A percentile compares a stretch with the other conserved stretches of the same genome.
Evolutionary conservation across 2,888 invertebrate genomes (phyloP).

Genomic region (Lithophane socia): DNA sequence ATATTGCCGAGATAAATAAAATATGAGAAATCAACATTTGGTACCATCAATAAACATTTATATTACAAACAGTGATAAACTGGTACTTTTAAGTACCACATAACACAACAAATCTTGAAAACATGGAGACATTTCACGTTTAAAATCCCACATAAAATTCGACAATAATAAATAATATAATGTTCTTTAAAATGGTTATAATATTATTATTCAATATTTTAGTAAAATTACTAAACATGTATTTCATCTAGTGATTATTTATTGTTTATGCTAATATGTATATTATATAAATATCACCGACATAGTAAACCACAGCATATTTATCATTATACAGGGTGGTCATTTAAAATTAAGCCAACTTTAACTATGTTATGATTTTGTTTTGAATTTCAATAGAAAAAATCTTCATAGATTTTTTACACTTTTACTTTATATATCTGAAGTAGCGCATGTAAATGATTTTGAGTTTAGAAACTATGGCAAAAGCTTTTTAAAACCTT

Average conservation of each 20-base stretch:
- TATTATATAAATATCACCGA: conserved; percentile 45
- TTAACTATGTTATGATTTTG: neutral
- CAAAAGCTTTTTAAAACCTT: neutral
- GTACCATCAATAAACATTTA: conserved; percentile 43
- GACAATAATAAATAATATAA: conserved; percentile 53
- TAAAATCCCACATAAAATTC: conserved; percentile 47
- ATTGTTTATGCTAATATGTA: conserved; percentile 32
- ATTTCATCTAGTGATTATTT: conserved; percentile 44
- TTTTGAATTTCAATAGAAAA: neutral
- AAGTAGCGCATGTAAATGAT: neutral
- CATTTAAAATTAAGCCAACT: neutral
- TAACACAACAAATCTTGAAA: conserved; percentile 36
- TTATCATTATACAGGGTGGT: conserved; percentile 22
- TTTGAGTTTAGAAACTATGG: no score
- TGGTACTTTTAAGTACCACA: conserved; percentile 46
- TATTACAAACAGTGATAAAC: conserved; percentile 36
- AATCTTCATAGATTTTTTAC: neutral
- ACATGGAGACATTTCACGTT: conserved; percentile 31
- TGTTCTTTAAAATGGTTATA: conserved; percentile 17
- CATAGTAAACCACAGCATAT: conserved; percentile 23
- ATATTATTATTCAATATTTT: conserved; percentile 48
- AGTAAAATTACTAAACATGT: conserved; percentile 39
- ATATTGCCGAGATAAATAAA: conserved; percentile 56
- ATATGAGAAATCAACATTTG: conserved; percentile 43
- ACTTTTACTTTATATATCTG: neutral